Conservation (phyloP, 2,888 invertebrate species). For the Biston betularia region DNA sequence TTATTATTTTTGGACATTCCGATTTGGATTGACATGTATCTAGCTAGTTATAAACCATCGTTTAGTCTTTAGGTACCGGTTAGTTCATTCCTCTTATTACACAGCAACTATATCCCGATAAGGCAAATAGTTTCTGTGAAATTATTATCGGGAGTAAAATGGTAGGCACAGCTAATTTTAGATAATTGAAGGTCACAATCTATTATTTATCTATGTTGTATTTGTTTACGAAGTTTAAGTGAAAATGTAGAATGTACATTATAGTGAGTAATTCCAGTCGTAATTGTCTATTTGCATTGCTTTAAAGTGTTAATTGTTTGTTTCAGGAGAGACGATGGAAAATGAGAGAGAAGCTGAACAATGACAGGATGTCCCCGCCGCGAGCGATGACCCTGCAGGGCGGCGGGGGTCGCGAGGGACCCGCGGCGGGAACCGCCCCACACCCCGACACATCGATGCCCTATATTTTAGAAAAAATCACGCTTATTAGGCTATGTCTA, state of each 20-base stretch:
- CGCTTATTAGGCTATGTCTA: slow-evolving; percentile 83
- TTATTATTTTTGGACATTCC: too few relatives aligned
- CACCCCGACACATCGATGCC: slow-evolving; percentile 63
- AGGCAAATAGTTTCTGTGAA: too few relatives aligned
- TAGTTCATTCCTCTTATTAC: too few relatives aligned
- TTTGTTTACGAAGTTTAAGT: slow-evolving; percentile 8
- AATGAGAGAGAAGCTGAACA: slow-evolving; percentile 75
- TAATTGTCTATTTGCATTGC: slow-evolving; percentile 30
- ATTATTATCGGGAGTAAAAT: too few relatives aligned
- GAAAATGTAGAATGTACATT: slow-evolving; percentile 16
- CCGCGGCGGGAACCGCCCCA: slow-evolving; percentile 65
- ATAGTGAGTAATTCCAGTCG: slow-evolving; percentile 22
- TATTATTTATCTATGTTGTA: background rate
- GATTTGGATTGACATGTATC: too few relatives aligned
- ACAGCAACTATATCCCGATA: too few relatives aligned
- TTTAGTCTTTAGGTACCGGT: too few relatives aligned
- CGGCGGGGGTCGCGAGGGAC: slow-evolving; percentile 68
- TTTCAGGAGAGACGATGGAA: slow-evolving; percentile 83
- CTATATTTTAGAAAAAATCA: slow-evolving; percentile 72
- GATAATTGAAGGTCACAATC: too few relatives aligned
- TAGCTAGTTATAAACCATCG: too few relatives aligned
- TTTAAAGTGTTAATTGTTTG: slow-evolving; percentile 54
- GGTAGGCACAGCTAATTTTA: too few relatives aligned
- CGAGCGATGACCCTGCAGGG: slow-evolving; percentile 79
- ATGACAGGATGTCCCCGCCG: slow-evolving; percentile 83